A percentile compares a stretch with the other conserved stretches of the same genome.
These are phyloP conservation scores for Cepaea nemoralis DNA, from an alignment of 1,140 invertebrate species.

Conservation along the genomic window DNA sequence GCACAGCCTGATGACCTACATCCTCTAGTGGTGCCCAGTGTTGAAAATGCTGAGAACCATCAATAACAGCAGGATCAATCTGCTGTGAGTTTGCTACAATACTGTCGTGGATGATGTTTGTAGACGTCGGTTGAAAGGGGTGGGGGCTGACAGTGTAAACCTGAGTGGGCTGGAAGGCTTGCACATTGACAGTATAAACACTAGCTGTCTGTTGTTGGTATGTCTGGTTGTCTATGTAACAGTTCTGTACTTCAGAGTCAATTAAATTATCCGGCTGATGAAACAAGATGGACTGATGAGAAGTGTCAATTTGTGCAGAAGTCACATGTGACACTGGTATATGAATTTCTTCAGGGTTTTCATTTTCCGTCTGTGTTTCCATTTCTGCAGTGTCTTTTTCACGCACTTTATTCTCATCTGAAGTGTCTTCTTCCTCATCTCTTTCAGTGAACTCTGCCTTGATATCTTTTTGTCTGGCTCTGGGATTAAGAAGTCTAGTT, in stretches of 20 bases:
- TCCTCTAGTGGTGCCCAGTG: slow-evolving; percentile 8
- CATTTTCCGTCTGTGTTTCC: not conserved
- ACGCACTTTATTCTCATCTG: not conserved
- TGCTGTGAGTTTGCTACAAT: not conserved
- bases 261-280: not conserved
- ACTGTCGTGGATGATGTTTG: not conserved
- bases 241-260: not conserved
- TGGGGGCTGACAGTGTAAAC: not conserved
- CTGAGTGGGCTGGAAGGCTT: not conserved
- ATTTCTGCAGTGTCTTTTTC: not conserved
- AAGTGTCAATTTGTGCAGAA: not conserved
- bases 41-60: not conserved
- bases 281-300: not conserved
- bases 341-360: not conserved
- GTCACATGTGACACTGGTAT: slow-evolving; percentile 9
- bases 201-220: not conserved
- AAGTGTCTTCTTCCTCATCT: not conserved
- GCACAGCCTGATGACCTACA: not conserved
- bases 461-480: not conserved
- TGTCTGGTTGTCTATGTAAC: slow-evolving; percentile 3
- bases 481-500: slow-evolving; percentile 28
- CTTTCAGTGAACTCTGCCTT: not conserved
- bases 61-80: not conserved
- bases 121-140: not conserved
- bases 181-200: not conserved